These are phyloP conservation scores for Hyaena hyaena DNA, from an alignment of 2,113 vertebrate genomes.

Conservation along the genomic window DNA sequence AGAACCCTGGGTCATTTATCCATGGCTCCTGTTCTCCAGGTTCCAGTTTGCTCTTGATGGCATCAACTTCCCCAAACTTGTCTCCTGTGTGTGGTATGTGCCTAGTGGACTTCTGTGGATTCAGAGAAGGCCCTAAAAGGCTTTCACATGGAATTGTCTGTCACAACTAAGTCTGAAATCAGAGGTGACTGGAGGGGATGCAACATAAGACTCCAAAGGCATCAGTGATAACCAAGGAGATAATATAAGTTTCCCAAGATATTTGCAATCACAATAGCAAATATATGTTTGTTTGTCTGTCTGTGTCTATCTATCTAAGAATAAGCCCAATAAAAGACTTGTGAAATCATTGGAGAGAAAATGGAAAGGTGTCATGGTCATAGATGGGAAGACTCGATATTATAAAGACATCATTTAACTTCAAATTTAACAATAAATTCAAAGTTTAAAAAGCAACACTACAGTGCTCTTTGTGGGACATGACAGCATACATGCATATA, in stretches of 20 bases:
- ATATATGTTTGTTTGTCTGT: not conserved
- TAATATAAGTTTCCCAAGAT: not conserved
- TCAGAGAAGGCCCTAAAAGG: not conserved
- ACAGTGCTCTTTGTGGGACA: not conserved
- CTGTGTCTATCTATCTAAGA: not conserved
- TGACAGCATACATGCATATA: not conserved
- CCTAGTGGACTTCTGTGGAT: not conserved
- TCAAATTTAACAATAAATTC: not conserved
- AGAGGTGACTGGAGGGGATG: not conserved
- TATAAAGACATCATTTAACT: not conserved
- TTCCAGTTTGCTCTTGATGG: not conserved
- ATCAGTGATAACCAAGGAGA: not conserved
- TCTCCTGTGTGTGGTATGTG: not conserved
- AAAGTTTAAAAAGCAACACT: not conserved
- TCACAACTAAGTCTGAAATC: not conserved
- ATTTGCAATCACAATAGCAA: not conserved
- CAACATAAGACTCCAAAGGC: not conserved
- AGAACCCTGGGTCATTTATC: not conserved
- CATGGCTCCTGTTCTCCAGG: not conserved
- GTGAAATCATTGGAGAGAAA: not conserved
- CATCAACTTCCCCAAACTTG: not conserved
- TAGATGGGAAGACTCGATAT: not conserved
- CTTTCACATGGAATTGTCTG: not conserved
- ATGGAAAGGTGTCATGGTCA: not conserved
- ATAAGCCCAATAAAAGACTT: not conserved